Base-by-base conservation (phyloP, 2,113 vertebrate genomes). In the Emydocephalus ijimae region DNA sequence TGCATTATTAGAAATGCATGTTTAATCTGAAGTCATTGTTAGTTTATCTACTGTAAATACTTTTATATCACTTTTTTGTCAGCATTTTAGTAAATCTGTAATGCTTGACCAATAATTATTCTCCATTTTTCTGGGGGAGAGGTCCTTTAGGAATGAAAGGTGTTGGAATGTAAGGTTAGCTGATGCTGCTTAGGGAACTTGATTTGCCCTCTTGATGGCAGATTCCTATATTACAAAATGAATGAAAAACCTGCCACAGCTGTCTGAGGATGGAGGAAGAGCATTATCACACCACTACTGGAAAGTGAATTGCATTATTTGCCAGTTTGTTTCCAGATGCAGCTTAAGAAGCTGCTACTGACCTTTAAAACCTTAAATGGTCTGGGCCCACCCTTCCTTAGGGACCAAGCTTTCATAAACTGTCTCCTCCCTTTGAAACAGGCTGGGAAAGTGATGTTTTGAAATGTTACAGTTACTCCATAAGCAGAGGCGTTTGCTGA, bases 291-390 rank as follows among this genome's bases (percentile, higher is more conserved):
- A 55, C 24, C 8, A 20, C 24, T 24, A 52, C 86, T 88, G 59
- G 50, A 61, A 39, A 55, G 34, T 86, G 26, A 55, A 86, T 88
- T 74, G 34, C 4, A 74, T 55, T 88, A 50, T 39, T 15, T 55
- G 57, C 57, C 45, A 69, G 23, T 88, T 64, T 15, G 5, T 81
- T 54, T 90, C 34, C 43, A 26, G 55, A 24, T 85, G 24, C 74
- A 55, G 34, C 55, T 85, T 57, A 91, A 87, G 81, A 55, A 88
- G 59, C 57, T 64, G 61, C 59, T n/a, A n/a, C 59, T 92, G 91
- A 69, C 59, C 43, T 88, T 88, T 88, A 39, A 87, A 88, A n/a
- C 57, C 20, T 4, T 39, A 34, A 34, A 52, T 26, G 56, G 45
- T 29, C 20, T 87, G 57, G n/a, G 14, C 50, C 86, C 87, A 56